Evolutionary conservation across 2,113 vertebrate genomes (phyloP), one percentile per base, ranked within the genome.

Genomic region (Rallus limicola): DNA sequence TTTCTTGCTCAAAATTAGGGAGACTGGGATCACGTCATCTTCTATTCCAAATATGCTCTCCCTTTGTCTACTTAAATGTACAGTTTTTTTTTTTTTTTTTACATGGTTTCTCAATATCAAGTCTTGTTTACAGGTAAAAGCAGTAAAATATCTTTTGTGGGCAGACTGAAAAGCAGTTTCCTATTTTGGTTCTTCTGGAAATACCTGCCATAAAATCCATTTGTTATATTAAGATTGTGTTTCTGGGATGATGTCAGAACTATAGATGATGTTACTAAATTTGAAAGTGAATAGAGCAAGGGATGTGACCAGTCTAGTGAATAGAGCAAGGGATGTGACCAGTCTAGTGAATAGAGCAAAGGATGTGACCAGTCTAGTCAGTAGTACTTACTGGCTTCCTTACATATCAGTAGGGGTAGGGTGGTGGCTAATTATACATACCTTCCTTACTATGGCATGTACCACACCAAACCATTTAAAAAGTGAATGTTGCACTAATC

Each of bases 361-460:
- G 18, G 18, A 53, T 64, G 18, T 64, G 81, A 82, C 29, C 25
- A 34, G 14, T 71, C 12, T 44, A 31, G 25, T 85, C 52, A 34
- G 17, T 65, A 50, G 23, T 24, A 40, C n/a, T 48, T 46, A 46
- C 44, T 46, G 76, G 2, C 40, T 72, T 74, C 65, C 9, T 48
- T 65, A 7, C 0, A 0, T 23, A 10, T 14, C 18, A 21, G 16
- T 28, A 31, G 64, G 13, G 6, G 44, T 92, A 48, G 10, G 7
- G 3, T 80, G n/a, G 25, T 79, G 58, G 40, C 38, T 80, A 23
- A 31, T 56, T 56, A 20, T 31, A 3, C 12, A 46, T 46, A 46
- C 44, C 25, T 8, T 26, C 9, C 23, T 56, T 75, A 10, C 29
- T 76, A 2, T 74, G 11, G 21, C 21, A 31, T 70, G 11, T 38